These are phyloP conservation scores for Buathra laborator DNA, from an alignment of 2,888 invertebrate genomes.

Conservation along the genomic window DNA sequence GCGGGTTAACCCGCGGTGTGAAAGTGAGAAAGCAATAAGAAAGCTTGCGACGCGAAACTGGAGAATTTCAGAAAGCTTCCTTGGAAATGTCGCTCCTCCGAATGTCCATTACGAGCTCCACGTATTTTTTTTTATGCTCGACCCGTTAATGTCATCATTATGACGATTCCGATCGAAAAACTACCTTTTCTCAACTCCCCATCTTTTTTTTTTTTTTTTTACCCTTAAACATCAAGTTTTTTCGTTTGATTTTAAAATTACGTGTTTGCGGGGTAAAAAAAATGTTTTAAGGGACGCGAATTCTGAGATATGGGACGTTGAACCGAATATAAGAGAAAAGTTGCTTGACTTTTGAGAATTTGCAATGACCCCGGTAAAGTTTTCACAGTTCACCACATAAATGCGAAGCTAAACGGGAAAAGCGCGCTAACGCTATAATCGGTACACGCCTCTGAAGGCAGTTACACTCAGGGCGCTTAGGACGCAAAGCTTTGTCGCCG, in stretches of 20 bases:
- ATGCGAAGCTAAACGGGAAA: neutral
- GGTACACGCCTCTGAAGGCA: conserved; percentile 14
- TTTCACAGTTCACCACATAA: neutral
- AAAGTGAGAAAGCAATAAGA: conserved; percentile 16
- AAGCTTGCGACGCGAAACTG: conserved; percentile 12
- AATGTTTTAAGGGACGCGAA: neutral
- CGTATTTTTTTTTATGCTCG: neutral
- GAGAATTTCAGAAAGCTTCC: conserved; percentile 18
- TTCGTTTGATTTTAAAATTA: neutral
- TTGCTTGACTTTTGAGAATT: conserved; percentile 1
- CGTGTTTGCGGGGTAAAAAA: neutral
- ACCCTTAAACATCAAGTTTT: neutral
- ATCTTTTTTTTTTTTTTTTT: neutral
- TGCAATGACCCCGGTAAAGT: neutral
- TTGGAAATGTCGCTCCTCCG: neutral
- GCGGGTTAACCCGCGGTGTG: conserved; percentile 7
- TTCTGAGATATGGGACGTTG: conserved; percentile 1
- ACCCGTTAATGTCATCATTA: neutral
- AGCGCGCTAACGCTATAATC: neutral
- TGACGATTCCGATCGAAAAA: neutral
- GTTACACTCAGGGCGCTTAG: neutral
- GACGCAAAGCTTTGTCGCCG: conserved; percentile 14
- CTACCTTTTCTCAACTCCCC: neutral
- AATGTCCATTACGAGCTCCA: conserved; percentile 1
- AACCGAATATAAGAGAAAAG: neutral